Evolutionary conservation across 2,888 invertebrate species (phyloP).

Genomic region (Diogma glabrata): DNA sequence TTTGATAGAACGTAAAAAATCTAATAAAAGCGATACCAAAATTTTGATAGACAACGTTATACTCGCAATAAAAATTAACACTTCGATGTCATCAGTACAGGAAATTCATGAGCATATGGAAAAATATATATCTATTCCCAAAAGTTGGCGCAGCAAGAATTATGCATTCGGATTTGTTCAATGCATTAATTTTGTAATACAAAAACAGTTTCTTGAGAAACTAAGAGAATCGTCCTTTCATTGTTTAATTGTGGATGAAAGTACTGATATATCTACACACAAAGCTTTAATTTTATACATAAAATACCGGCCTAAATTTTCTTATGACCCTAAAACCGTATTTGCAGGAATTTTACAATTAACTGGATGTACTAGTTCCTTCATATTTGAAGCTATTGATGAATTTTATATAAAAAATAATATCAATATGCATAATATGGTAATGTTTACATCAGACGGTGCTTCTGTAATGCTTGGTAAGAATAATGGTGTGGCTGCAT

Average conservation of each 20-base stretch:
- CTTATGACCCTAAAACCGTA: background rate
- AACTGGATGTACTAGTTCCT: background rate
- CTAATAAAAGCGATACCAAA: conserved; percentile 6
- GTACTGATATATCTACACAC: conserved; percentile 6
- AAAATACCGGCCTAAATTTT: conserved; percentile 9
- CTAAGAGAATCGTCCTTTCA: conserved; percentile 9
- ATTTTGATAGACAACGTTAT: conserved; percentile 10
- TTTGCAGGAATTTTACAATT: conserved; percentile 9
- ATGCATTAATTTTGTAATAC: conserved; percentile 11
- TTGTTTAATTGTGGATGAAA: conserved; percentile 10
- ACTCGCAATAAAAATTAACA: conserved; percentile 12
- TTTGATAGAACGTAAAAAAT: conserved; percentile 6
- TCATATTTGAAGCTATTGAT: conserved; percentile 5
- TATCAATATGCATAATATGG: conserved; percentile 8
- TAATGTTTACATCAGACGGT: conserved; percentile 6
- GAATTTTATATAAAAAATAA: conserved; percentile 6
- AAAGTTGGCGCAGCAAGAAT: conserved; percentile 5
- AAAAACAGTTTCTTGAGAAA: conserved; percentile 8
- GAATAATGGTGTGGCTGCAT: conserved; percentile 10
- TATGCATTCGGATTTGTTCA: conserved; percentile 7
- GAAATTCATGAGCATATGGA: conserved; percentile 7
- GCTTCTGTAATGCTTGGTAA: conserved; percentile 11
- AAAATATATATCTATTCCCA: conserved; percentile 1
- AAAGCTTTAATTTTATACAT: conserved; percentile 11
- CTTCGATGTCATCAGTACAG: conserved; percentile 6